Evolutionary conservation across 2,113 vertebrate species (phyloP), one percentile per base, ranked within the genome.

Genomic region (Trogon surrucura): DNA sequence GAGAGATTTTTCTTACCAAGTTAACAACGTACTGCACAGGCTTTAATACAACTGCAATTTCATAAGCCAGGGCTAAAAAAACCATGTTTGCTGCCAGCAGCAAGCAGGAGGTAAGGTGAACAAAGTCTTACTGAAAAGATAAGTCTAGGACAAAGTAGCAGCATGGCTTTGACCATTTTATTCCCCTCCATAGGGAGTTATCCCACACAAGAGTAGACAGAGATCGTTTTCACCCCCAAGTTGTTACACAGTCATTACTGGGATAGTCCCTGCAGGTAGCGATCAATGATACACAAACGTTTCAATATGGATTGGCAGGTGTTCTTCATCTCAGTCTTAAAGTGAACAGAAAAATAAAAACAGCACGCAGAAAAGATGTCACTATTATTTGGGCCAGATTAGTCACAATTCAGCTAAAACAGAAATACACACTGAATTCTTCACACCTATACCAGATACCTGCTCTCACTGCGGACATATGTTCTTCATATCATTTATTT

Each of bases 241-340:
- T 87, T 88, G 94, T 95, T 91, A 71, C 88, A 85, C 58, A 74
- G 93, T 82, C 91, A 95, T 97, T 95, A 95, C 57, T 44, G 22
- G 80, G 77, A 93, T 65, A 96, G 95, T 84, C 58, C 23, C 97
- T 84, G 89, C 44, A 94, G 94, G 92, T 60, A 94, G 60, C 85
- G 95, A 97, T 98, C 97, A 96, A 94, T 96, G 95, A 61, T 91
- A 96, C 80, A 90, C 34, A 97, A 93, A 96, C 5, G 34, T 90
- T 97, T 97, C 78, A 54, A 73, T 92, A 96, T 64, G 89, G 86
- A 96, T 77, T 94, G 94, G 66, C 91, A 96, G 75, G 64, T 80
- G 34, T 51, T 96, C 96, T 97, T 96, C 69, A 61, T 94, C 58
- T 84, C 77, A 64, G 56, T 54, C 87, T 41, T 93, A 90, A 91